Evolutionary conservation across 2,888 invertebrate genomes (phyloP), one percentile per base, ranked within the genome.

Genomic region (Dolichopus griseipennis): DNA sequence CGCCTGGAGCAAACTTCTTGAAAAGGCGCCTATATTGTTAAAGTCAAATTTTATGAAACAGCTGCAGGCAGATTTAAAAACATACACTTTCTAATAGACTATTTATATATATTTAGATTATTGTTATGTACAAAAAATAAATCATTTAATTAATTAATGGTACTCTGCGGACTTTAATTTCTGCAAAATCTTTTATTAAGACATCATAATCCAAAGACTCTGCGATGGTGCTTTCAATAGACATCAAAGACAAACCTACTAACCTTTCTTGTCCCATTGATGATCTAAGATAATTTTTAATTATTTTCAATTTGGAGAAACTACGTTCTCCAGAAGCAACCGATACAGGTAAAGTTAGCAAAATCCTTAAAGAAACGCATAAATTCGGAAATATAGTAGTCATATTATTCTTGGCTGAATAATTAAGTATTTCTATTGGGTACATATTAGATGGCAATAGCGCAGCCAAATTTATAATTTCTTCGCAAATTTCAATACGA

Each of bases 221-320:
- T 22, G 21, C 63, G 63, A 63, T 63, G 63, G 63, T 27, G 63
- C 63, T 63, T 63, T 63, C 63, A 63, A 63, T 63, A 22, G 27
- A 63, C 63, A 63, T 63, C 63, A 63, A 63, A 22, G 63, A 27
- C 27, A 63, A 63, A 63, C 63, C 63, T 27, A 63, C 64, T 64
- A 64, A 33, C n/a, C 64, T 64, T 27, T 27, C 33, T 64, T 64
- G 33, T 33, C 33, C 27, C 64, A 64, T 64, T 27, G 64, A 33
- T 27, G 33, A 33, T 64, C 64, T 64, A 27, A 64, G n/a, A 64
- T 64, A 64, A 64, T 64, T 64, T 64, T 64, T 64, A 64, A 64
- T 64, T 33, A 33, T 64, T 64, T 64, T 64, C 9, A 64, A 33
- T 64, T 64, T 64, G 12, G 33, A 64, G 33, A 64, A 64, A 33